Base-by-base conservation (phyloP, 2,888 invertebrate genomes). In the Brenthis hecate region DNA sequence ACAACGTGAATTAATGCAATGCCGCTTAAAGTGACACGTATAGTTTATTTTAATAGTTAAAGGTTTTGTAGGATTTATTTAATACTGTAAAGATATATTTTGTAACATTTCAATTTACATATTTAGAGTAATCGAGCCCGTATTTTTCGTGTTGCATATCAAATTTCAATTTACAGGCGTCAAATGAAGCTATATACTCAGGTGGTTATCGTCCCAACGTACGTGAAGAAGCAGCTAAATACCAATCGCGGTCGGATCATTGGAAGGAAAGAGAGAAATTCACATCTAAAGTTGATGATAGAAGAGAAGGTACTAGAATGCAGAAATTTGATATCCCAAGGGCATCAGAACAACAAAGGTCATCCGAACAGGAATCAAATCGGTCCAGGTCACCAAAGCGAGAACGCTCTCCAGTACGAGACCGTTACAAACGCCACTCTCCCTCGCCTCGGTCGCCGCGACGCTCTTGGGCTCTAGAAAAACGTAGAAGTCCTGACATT, bases 161-260 rank as follows among this genome's bases (percentile, higher is more conserved):
- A 80, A 80, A 80, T 89, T 92, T 91, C 78, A 84, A 86, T 90
- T 92, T 91, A 77, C 91, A 92, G 92, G 90, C 87, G 76, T 78
- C 85, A 81, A 89, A 84, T 72, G 86, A 87, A 86, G 82, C 81
- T 84, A 85, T 85, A 81, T 91, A 89, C 85, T 80, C 89, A 83
- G 87, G 86, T 85, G 89, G 85, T 75, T 91, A 85, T 73, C 87
- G 86, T 55, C 81, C 83, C 56, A 84, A 77, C 72, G 65, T 72
- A 53, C 81, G 78, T 71, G 87, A 87, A 60, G 83, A 76, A 73
- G 79, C 72, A 28, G 50, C 28, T 32, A 82, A 81, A 70, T 88
- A 86, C 50, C 67, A 79, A 48, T 79, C 77, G 5, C 72, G 74
- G 56, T 79, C 81, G 14, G 78, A 78, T 51, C 73, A 76, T 13